Conservation (phyloP, 2,888 invertebrate genomes). For the Oxyteleia sp. region DNA sequence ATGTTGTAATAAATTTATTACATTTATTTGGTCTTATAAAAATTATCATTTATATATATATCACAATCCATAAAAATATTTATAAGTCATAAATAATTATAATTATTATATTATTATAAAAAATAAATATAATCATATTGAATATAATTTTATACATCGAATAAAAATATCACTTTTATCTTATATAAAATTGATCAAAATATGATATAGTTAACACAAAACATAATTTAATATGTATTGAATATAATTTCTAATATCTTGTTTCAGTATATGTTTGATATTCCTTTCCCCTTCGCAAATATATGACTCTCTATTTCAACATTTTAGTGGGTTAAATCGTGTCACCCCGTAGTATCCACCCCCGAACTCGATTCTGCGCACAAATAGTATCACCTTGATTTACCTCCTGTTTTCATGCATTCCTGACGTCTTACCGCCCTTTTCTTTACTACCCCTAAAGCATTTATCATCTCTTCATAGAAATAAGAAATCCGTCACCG, state of each 20-base stretch:
- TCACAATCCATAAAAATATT: too few species aligned
- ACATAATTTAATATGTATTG: not conserved
- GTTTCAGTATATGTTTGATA: slow-evolving; percentile 3
- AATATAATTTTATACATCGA: too few species aligned
- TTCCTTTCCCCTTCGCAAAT: not conserved
- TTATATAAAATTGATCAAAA: not conserved
- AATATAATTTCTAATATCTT: not conserved
- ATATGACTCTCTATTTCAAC: slow-evolving; percentile 15
- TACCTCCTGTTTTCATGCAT: slow-evolving; percentile 77
- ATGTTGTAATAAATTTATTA: too few species aligned
- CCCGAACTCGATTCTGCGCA: slow-evolving; percentile 80
- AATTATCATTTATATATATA: too few species aligned
- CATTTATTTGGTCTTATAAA: too few species aligned
- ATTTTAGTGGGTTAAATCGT: slow-evolving; percentile 23
- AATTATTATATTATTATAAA: too few species aligned
- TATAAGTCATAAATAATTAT: too few species aligned
- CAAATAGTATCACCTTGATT: slow-evolving; percentile 72
- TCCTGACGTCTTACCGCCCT: slow-evolving; percentile 84
- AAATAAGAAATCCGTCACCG: not conserved
- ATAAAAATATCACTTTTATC: not conserved
- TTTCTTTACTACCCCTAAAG: slow-evolving; percentile 81
- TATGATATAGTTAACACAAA: not conserved
- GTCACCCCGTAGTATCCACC: slow-evolving; percentile 44
- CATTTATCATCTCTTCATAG: slow-evolving; percentile 53
- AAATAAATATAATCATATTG: too few species aligned